These are phyloP conservation scores for Celastrina argiolus DNA, from an alignment of 2,888 invertebrate species.

Conservation along the genomic window DNA sequence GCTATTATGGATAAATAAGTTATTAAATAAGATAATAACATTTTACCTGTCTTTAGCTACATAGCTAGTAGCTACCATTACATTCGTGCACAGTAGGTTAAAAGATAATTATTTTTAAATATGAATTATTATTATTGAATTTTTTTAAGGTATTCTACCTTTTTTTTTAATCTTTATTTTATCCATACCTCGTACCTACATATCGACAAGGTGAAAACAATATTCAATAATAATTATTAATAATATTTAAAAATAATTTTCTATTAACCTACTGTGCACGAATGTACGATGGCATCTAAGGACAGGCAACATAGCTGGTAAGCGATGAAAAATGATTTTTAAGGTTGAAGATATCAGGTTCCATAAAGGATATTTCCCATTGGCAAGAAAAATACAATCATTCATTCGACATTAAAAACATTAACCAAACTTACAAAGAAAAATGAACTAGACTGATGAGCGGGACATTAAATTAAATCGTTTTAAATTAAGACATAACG, in stretches of 20 bases:
- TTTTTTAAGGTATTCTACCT: too few relatives aligned
- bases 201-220: not conserved
- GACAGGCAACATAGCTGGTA: slow-evolving; percentile 60
- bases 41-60: too few relatives aligned
- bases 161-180: too few relatives aligned
- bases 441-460: not conserved
- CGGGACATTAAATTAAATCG: not conserved
- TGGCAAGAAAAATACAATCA: not conserved
- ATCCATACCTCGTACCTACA: too few relatives aligned
- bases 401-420: not conserved
- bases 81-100: too few relatives aligned
- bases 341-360: slow-evolving; percentile 64
- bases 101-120: too few relatives aligned
- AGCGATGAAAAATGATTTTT: slow-evolving; percentile 63
- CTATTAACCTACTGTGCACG: slow-evolving; percentile 34
- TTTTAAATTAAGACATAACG: not conserved
- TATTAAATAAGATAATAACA: too few relatives aligned
- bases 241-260: slow-evolving; percentile 16
- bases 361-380: slow-evolving; percentile 41
- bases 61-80: too few relatives aligned
- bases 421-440: not conserved
- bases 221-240: not conserved
- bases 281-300: slow-evolving; percentile 44
- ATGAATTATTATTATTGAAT: too few relatives aligned
- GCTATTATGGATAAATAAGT: too few relatives aligned